Conservation (phyloP, 92 coral and sea anemone species). For the Diadumene lineata region DNA sequence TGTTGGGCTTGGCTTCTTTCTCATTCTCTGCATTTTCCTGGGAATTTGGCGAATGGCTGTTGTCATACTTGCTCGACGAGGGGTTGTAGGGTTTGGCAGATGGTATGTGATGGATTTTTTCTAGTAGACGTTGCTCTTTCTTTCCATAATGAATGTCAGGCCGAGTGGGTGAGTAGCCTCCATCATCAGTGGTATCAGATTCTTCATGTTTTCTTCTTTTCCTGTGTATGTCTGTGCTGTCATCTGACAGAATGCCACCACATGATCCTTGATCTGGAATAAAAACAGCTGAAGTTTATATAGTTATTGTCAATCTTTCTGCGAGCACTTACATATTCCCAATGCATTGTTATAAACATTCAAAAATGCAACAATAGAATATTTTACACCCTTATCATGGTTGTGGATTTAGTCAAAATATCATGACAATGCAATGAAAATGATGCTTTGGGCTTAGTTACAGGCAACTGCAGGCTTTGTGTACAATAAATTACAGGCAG, state of each 20-base stretch:
- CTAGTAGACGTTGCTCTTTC: slow-evolving; percentile 61
- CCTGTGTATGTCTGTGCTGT: neutral
- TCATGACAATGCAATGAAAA: too few species aligned
- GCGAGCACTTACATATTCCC: neutral
- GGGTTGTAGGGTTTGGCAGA: slow-evolving; percentile 1
- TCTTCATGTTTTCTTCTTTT: slow-evolving; percentile 42
- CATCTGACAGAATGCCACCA: neutral
- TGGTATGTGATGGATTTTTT: slow-evolving; percentile 31
- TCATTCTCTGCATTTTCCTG: slow-evolving; percentile 11
- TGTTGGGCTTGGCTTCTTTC: neutral
- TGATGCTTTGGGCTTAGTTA: too few species aligned
- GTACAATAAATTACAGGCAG: too few species aligned
- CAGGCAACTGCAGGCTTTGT: too few species aligned
- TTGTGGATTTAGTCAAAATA: too few species aligned
- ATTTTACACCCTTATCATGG: too few species aligned
- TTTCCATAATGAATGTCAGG: slow-evolving; percentile 70
- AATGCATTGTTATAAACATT: too few species aligned
- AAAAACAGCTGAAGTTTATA: neutral
- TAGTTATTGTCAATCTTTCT: too few species aligned
- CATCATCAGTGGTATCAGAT: slow-evolving; percentile 25
- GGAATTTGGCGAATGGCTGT: slow-evolving; percentile 13
- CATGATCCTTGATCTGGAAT: slow-evolving; percentile 22
- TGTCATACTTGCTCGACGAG: neutral
- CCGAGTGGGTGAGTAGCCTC: slow-evolving; percentile 82
- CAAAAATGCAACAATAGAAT: too few species aligned